Evolutionary conservation across 2,113 vertebrate species (phyloP), one percentile per base, ranked within the genome.

Genomic region (Camelus dromedarius): DNA sequence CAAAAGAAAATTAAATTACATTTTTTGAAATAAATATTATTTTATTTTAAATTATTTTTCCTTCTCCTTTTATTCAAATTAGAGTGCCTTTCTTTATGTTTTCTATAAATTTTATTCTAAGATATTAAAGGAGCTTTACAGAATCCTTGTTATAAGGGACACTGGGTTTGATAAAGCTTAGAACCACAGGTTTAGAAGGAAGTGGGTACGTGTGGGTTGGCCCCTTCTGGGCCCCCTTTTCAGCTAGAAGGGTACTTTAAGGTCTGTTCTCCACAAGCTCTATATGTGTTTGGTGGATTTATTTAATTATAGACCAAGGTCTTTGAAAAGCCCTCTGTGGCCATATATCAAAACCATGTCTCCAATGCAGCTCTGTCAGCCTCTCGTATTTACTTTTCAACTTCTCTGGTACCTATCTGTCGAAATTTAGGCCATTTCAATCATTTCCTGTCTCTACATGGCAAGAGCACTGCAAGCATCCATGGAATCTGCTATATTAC

Each of bases 401-500:
- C 16, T 84, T 32, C 91, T 75, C 66, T 92, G 32, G 54, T 30
- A 35, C 24, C 54, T 73, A 22, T 38, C 24, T 72, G 9, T 48
- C 30, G 42, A 72, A 72, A 60, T 24, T 32, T 28, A 73, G 64
- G 42, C 42, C 90, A 62, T 73, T 22, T 32, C 10, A 19, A 28
- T 52, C 42, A 73, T 52, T 50, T 50, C 99, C 99, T 97, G 99
- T 96, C 95, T 99, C 98, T 70, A 98, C 95, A 94, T 98, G 98
- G 73, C 97, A 0, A 97, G 91, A 75, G 97, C 98, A 3, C 98
- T 98, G 91, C 97, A 97, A 90, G 97, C 97, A 70, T 99, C 99
- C 92, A 98, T 98, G 97, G 99, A 99, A 97, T 99, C 99, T 96
- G 99, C 99, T 6, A 98, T 94, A 96, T 99, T 99, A 52, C 99